These are phyloP conservation scores for Lepidurus arcticus DNA, from an alignment of 1,140 invertebrate genomes.

Conservation along the genomic window DNA sequence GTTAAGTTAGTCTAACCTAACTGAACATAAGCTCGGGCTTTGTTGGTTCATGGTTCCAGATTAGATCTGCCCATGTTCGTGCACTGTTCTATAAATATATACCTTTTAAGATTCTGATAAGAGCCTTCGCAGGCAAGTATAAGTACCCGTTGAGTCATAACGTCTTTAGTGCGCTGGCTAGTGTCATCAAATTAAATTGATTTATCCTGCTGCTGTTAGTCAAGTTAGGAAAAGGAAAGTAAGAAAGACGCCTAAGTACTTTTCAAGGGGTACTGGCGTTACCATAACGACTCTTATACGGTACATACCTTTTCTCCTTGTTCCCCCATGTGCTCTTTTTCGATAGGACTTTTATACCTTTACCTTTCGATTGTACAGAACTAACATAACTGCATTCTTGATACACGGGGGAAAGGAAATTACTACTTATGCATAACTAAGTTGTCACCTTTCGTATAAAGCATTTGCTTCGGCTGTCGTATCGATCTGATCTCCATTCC, in stretches of 20 bases:
- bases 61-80: too few relatives aligned
- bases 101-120: too few relatives aligned
- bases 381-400: not conserved
- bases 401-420: not conserved
- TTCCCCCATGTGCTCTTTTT: not conserved
- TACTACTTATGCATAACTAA: constrained; percentile 14
- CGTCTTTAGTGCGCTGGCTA: too few relatives aligned
- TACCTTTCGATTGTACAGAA: not conserved
- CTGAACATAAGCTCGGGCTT: not conserved
- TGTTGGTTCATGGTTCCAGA: too few relatives aligned
- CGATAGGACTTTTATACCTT: not conserved
- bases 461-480: not conserved
- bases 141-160: too few relatives aligned
- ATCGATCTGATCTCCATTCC: not conserved
- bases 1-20: not conserved
- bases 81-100: too few relatives aligned
- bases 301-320: not conserved
- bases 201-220: too few relatives aligned
- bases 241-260: not conserved
- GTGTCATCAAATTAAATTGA: too few relatives aligned
- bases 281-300: not conserved
- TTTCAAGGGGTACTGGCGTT: not conserved
- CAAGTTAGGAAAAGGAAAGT: not conserved
- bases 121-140: too few relatives aligned
- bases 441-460: constrained; percentile 1